phyloP scores from a whole-genome alignment of 2,797 vertebrate genomes.

The Semotilus atromaculatus region DNA sequence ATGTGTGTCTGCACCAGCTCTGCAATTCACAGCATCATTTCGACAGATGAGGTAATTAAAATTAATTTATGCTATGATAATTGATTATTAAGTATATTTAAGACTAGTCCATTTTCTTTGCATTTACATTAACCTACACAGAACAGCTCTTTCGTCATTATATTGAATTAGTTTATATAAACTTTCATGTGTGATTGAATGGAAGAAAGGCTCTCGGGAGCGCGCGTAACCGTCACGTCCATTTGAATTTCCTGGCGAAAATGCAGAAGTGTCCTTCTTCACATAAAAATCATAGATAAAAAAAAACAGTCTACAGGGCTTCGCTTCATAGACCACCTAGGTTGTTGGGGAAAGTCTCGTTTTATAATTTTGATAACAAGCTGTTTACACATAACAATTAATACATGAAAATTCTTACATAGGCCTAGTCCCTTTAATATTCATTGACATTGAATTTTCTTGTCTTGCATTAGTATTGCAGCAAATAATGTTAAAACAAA shows the following conservation, averaged over 20 bases:
- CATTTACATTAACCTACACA: background rate
- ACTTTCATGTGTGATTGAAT: background rate
- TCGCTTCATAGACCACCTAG: background rate
- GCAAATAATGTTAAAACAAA: background rate
- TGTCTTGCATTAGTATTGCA: background rate
- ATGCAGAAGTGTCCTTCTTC: no score
- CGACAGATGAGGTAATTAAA: background rate
- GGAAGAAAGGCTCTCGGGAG: background rate
- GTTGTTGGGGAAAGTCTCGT: background rate
- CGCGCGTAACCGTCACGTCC: background rate
- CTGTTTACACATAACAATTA: background rate
- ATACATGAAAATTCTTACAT: background rate
- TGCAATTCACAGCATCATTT: background rate
- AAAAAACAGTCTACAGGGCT: background rate
- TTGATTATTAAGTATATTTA: background rate
- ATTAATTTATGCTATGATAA: background rate
- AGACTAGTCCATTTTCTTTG: background rate
- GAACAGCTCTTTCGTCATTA: background rate
- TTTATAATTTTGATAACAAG: background rate
- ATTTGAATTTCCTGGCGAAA: background rate
- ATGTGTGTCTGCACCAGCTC: background rate
- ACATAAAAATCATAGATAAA: background rate
- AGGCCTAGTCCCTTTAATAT: background rate
- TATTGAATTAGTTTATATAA: background rate
- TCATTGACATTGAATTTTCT: background rate